Conservation (phyloP, 2,888 invertebrate genomes). For the Synergus japonicus region DNA sequence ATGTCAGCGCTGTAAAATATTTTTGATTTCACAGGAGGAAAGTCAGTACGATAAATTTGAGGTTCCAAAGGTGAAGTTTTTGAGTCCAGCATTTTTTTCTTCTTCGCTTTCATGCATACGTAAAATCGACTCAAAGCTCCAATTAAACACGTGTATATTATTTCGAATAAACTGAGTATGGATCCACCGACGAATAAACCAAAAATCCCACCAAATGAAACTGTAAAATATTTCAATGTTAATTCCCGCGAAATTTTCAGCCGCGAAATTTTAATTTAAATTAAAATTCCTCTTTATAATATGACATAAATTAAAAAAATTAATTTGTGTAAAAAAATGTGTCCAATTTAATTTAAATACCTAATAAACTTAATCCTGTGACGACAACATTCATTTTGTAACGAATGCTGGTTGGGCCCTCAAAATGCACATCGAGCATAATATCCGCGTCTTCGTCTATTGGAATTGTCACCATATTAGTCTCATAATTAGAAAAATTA, state of each 20-base stretch:
- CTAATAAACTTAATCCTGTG: conserved; percentile 77
- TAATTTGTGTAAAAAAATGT: no score
- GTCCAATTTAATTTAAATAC: conserved; percentile 58
- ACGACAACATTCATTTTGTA: conserved; percentile 77
- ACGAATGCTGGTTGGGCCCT: conserved; percentile 74
- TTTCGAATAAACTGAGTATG: conserved; percentile 75
- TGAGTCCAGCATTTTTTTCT: neutral
- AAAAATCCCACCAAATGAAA: conserved; percentile 77
- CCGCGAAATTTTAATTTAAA: neutral
- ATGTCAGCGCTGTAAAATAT: neutral
- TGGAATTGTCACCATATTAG: conserved; percentile 14
- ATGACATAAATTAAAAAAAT: neutral
- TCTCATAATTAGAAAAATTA: conserved; percentile 50
- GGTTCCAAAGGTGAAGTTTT: neutral
- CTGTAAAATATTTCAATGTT: conserved; percentile 60
- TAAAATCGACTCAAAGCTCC: neutral
- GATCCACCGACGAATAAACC: conserved; percentile 78
- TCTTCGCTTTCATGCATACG: neutral
- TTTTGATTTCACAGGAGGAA: neutral
- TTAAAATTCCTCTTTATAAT: neutral
- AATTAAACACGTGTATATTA: conserved; percentile 67
- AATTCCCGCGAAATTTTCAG: no score
- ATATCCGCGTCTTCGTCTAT: conserved; percentile 51
- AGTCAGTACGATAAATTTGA: neutral
- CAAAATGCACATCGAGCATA: conserved; percentile 76